Base-by-base conservation (phyloP, 2,113 vertebrate genomes). In the Gymnogyps californianus region DNA sequence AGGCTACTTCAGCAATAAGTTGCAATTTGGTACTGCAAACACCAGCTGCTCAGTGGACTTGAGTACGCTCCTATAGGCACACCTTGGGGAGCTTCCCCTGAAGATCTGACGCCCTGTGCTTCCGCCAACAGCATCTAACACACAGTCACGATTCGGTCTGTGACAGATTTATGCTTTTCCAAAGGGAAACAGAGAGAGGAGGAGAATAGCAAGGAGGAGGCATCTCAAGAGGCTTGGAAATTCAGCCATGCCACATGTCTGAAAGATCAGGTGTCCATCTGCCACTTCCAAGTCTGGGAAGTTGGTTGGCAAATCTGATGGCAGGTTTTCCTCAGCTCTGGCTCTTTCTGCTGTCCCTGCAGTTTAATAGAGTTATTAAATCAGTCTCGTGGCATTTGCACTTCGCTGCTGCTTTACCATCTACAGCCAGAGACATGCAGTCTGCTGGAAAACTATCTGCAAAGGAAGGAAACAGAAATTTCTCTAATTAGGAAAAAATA, bases 81-180 rank as follows among this genome's bases (percentile, higher is more conserved):
- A 13, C 22, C 36, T 15, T 52, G 44, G 17, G 1, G 0, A 75
- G 31, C 31, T 3, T 61, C 7, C 4, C 26, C 38, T 1, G 1
- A 67, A 47, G 42, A 17, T 26, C 49, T 62, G 49, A 76, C 29
- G 10, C 5, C 20, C 20, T 17, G 2, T 13, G 22, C 16, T 46
- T 61, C 38, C 15, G 12, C 22, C 49, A 81, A 13, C 26, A 74
- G 16, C 51, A 38, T 42, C 83, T 36, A 51, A 87, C 6, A 44
- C 28, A 29, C 8, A 9, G 13, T 62, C 32, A 31, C 0, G 0
- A 16, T 3, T 46, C 18, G 13, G 55, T 34, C 42, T 78, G 57
- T 32, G 22, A 34, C 0, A 4, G 15, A 34, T 20, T n/a, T 25
- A n/a, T 44, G 18, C 22, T 11, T 57, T 69, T 59, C 40, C 38